These are phyloP conservation scores for Bubo blakistoni DNA, from an alignment of 2,113 vertebrate species.

Conservation along the genomic window DNA sequence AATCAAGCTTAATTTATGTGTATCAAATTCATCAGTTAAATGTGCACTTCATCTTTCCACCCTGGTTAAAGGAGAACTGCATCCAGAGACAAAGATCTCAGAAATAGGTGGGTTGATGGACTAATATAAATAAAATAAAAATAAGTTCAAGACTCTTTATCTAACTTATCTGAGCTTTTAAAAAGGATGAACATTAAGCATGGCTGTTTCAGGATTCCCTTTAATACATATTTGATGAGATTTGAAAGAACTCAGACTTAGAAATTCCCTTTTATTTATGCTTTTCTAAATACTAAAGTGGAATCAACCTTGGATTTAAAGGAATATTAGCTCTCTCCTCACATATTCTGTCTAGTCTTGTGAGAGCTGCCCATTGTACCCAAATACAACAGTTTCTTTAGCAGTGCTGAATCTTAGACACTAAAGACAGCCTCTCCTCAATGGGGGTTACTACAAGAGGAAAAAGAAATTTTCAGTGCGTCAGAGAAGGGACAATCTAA, in stretches of 20 bases:
- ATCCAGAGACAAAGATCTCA: background rate
- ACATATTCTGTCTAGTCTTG: slow-evolving; percentile 85
- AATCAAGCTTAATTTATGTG: background rate
- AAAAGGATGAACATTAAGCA: background rate
- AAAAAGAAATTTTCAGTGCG: slow-evolving; percentile 78
- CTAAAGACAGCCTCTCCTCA: slow-evolving; percentile 82
- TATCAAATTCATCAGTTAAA: background rate
- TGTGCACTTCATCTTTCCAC: background rate
- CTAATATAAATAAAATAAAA: slow-evolving; percentile 1
- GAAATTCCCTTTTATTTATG: slow-evolving; percentile 64
- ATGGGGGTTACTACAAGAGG: slow-evolving; percentile 78
- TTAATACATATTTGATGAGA: slow-evolving; percentile 66
- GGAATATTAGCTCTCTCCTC: slow-evolving; percentile 84
- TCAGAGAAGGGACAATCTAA: slow-evolving; percentile 87
- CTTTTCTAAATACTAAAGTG: slow-evolving; percentile 64
- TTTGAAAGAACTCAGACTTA: slow-evolving; percentile 38
- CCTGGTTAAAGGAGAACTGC: background rate
- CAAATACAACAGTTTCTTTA: slow-evolving; percentile 83
- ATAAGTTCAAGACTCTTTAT: background rate
- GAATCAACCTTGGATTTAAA: slow-evolving; percentile 68
- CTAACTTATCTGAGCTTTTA: slow-evolving; percentile 22
- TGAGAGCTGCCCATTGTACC: slow-evolving; percentile 82
- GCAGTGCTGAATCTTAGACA: slow-evolving; percentile 81
- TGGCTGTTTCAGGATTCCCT: slow-evolving; percentile 54
- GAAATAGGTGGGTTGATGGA: background rate